Evolutionary conservation across 2,888 invertebrate species (phyloP), one percentile per base, ranked within the genome.

Genomic region (Dolichopus griseipennis): DNA sequence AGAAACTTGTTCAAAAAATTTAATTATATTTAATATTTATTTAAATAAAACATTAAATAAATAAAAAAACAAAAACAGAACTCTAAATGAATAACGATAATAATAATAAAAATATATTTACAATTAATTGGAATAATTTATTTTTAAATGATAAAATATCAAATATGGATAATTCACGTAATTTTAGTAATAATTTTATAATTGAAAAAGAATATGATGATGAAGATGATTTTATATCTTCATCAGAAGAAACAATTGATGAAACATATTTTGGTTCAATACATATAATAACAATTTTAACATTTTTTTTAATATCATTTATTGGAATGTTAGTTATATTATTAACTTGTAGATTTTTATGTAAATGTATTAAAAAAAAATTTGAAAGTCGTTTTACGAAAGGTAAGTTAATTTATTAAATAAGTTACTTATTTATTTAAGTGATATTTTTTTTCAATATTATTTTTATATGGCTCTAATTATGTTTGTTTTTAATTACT

Each of bases 51-150:
- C 1, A 37, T 27, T 27, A 27, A 27, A 27, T 27, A 37, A 37
- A 37, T 37, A 37, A 10, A 12, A 37, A 37, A 10, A 37, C 1
- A 37, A 37, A 37, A 37, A n/a, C n/a, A n/a, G n/a, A n/a, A n/a
- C n/a, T n/a, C n/a, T n/a, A n/a, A n/a, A 37, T 52, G 41, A 41
- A 15, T 27, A 27, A 27, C 15, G n/a, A n/a, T 18, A 52, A 52
- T 18, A 52, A 52, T 18, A 15, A 12, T 52, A 12, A 12, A 18
- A 18, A 52, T 52, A 18, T 52, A 18, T 52, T 52, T 52, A 12
- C 52, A 52, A 52, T 52, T 52, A 52, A 52, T 52, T 52, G 52
- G 52, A 52, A 52, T 52, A 12, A 52, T 52, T 52, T 52, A 52
- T 52, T 52, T 52, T 52, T 41, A 41, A 41, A 41, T 41, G 12